Evolutionary conservation across 1,140 invertebrate species (phyloP), one percentile per base, ranked within the genome.

Genomic region (Holotrichia oblita): DNA sequence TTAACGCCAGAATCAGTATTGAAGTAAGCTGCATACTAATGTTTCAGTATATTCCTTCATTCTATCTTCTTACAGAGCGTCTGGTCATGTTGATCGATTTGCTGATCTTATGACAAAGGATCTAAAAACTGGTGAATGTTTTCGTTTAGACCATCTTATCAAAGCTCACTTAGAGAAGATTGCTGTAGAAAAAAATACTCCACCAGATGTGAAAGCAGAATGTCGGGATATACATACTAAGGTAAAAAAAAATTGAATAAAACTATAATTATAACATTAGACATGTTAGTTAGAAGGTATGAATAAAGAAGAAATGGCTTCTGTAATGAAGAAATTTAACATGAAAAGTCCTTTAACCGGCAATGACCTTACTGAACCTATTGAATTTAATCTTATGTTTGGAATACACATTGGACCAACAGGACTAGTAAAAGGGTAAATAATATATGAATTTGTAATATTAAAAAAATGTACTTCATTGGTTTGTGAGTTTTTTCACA

Each of bases 51-150:
- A 14, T 74, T 44, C 6, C n/a, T 3, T 74, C 4, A 42, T 40
- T 22, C 8, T 27, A 34, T 27, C 24, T 72, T 78, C 78, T 88
- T 89, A 77, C 85, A 93, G 92, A 86, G 97, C 99, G 41, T 99
- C 98, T 22, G 99, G 99, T 0, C 99, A 99, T 88, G 98, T 99
- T 0, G 99, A 99, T 83, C 91, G 98, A 78, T 99, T 99, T 90
- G 97, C 98, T 44, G 99, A 99, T 90, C 92, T 98, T 69, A 99
- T 99, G 98, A 98, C 99, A 0, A 99, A 99, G 88, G 99, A 99
- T 89, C 81, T 93, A 0, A 96, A 96, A 85, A 97, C 91, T 81
- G 99, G 98, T 7, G 98, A 99, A 85, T 99, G 98, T 86, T 99
- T 99, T 85, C 90, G 98, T 20, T 89, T 99, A 34, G 98, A 99